A percentile compares a stretch with the other conserved stretches of the same genome.
Conservation (phyloP, 2,888 invertebrate species). For the Craniophora ligustri region DNA sequence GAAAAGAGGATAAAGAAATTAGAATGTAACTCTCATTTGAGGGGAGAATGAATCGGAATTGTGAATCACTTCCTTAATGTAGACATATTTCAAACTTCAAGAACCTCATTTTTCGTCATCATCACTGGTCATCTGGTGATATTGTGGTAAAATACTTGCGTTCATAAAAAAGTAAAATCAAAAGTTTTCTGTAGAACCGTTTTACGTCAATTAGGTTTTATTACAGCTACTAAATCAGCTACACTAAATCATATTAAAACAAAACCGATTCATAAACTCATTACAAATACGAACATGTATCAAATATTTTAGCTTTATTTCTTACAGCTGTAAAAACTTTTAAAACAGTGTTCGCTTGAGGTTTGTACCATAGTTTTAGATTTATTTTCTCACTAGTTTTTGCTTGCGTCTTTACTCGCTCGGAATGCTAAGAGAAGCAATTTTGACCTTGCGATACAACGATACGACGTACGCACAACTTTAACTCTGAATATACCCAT, state of each 20-base stretch:
- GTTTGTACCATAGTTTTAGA: constrained; percentile 53
- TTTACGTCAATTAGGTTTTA: not conserved
- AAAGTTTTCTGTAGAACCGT: not conserved
- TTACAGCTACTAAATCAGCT: too few species aligned
- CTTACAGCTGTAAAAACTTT: not conserved
- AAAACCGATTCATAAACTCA: not conserved
- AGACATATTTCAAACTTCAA: too few species aligned
- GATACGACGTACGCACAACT: constrained; percentile 22
- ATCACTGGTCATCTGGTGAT: too few species aligned
- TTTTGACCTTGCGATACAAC: constrained; percentile 63
- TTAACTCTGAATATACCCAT: constrained; percentile 53
- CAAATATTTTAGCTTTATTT: not conserved
- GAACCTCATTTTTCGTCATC: too few species aligned
- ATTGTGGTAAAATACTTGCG: too few species aligned
- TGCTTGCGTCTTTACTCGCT: constrained; percentile 71
- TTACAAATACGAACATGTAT: not conserved
- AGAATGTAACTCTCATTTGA: too few species aligned
- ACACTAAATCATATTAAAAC: not conserved
- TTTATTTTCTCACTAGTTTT: constrained; percentile 73
- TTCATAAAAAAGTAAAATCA: too few species aligned
- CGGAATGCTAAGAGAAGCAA: constrained; percentile 72
- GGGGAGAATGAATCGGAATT: too few species aligned
- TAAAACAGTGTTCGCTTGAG: constrained; percentile 24
- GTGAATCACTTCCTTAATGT: too few species aligned
- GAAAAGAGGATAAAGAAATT: too few species aligned